Conservation (phyloP, 1,140 invertebrate species). For the Chlorops oryzae region DNA sequence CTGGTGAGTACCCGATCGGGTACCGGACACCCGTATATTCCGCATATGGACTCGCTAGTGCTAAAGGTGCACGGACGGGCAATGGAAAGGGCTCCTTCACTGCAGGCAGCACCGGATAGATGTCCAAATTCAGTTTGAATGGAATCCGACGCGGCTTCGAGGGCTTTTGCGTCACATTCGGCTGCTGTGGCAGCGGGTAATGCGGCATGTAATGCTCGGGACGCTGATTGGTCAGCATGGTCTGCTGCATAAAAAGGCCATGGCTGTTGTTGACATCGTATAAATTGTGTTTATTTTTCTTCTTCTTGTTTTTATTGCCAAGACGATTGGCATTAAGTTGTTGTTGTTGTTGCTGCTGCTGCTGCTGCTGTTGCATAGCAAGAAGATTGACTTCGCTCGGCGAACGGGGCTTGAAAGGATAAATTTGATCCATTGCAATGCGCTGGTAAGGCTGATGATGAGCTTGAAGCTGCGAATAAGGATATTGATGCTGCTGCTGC, state of each 20-base stretch:
- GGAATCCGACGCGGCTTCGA: constrained; percentile 29
- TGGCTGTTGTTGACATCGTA: constrained; percentile 12
- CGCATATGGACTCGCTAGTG: too few relatives aligned
- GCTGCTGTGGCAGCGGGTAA: constrained; percentile 18
- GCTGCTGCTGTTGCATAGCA: constrained; percentile 28
- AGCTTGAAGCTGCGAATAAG: too few relatives aligned
- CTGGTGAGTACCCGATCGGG: too few relatives aligned
- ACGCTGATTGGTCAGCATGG: constrained; percentile 23
- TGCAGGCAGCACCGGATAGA: constrained; percentile 33
- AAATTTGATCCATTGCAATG: constrained; percentile 39
- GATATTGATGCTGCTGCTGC: too few relatives aligned
- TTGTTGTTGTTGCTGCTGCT: constrained; percentile 5
- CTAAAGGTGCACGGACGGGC: too few relatives aligned
- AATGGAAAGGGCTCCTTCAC: too few relatives aligned
- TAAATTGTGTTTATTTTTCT: constrained; percentile 29
- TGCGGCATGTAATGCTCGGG: constrained; percentile 27
- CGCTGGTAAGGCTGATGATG: constrained; percentile 26
- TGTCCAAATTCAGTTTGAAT: constrained; percentile 39
- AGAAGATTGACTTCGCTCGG: constrained; percentile 38
- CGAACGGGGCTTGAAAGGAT: constrained; percentile 38
- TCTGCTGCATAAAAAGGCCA: constrained; percentile 18
- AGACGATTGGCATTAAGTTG: too few relatives aligned
- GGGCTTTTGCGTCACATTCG: constrained; percentile 34
- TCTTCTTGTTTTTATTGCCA: constrained; percentile 21
- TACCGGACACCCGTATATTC: too few relatives aligned